phyloP scores from a whole-genome alignment of 1,140 invertebrate species.

The Drosophila pallidifrons region DNA sequence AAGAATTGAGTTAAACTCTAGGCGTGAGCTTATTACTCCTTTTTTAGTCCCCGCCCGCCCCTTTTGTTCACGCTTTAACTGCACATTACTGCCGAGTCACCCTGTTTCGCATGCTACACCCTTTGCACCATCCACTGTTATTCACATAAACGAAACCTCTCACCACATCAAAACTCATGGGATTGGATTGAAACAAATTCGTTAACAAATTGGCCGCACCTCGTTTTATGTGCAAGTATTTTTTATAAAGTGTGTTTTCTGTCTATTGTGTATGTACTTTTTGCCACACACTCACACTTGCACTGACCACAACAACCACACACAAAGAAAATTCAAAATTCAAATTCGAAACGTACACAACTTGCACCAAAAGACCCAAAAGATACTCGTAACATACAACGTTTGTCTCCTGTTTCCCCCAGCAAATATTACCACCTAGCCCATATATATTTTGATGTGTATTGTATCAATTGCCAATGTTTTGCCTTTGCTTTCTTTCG shows the following conservation, averaged over 20 bases:
- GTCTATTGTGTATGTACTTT: slow-evolving; percentile 18
- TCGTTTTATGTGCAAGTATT: slow-evolving; percentile 3
- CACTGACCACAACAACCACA: slow-evolving; percentile 12
- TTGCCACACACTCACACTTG: slow-evolving; percentile 27
- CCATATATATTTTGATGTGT: slow-evolving; percentile 2
- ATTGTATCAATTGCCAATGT: slow-evolving; percentile 24
- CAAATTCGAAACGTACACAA: slow-evolving; percentile 21
- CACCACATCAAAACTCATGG: slow-evolving; percentile 8
- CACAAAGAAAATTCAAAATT: slow-evolving; percentile 23
- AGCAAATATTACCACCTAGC: neutral
- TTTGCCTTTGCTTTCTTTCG: slow-evolving; percentile 17
- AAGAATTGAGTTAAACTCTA: neutral
- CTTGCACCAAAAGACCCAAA: slow-evolving; percentile 27
- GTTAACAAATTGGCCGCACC: slow-evolving; percentile 32
- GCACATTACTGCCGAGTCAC: slow-evolving; percentile 43
- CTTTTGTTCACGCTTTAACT: slow-evolving; percentile 5
- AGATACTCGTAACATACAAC: slow-evolving; percentile 21
- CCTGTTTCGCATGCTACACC: slow-evolving; percentile 56
- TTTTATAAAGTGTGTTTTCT: slow-evolving; percentile 24
- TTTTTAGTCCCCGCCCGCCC: neutral
- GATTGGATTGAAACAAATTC: slow-evolving; percentile 13
- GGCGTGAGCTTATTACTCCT: neutral
- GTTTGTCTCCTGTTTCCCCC: slow-evolving; percentile 13
- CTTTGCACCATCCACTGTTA: neutral
- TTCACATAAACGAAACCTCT: slow-evolving; percentile 1